Evolutionary conservation across 2,888 invertebrate genomes (phyloP), one percentile per base, ranked within the genome.

Genomic region (Aporophyla lueneburgensis): DNA sequence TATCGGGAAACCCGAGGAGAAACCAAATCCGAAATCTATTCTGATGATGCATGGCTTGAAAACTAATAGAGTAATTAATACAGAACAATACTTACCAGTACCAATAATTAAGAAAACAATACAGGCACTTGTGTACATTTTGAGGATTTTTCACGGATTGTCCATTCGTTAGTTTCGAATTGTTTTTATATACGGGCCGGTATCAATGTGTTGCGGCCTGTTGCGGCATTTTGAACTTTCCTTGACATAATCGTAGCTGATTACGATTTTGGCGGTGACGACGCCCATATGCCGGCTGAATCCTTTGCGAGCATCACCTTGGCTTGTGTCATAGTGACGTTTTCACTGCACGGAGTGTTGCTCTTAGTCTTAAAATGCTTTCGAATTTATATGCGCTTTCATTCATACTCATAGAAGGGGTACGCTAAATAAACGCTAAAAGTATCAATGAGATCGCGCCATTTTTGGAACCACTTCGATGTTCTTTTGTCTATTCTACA

Each of bases 171-270:
- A 75, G 86, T 78, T 83, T 86, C 81, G 89, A 87, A 89, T 83
- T 87, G 90, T 90, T 92, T 91, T 92, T 95, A 94, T 95, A 95
- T 95, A 94, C 91, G 94, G 93, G 94, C 93, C 89, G 90, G 89
- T 94, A 95, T 93, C 95, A 89, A 87, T 84, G 77, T 83, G 91
- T 82, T 85, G 78, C 19, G 72, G 76, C 59, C 59, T 58, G 72
- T 76, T 72, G 74, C 89, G 82, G 85, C 86, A 88, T 87, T 85
- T 83, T 72, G 76, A 74, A 74, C 79, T 86, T 81, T 86, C 94
- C 94, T 94, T 95, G 94, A 93, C 94, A 93, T 89, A 84, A 89
- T 89, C 85, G 76, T 83, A 59, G 78, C 83, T 89, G 90, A 93
- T 92, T 92, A 91, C 88, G 69, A 66, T 68, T 84, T 69, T 78